A percentile compares a stretch with the other conserved stretches of the same genome.
Evolutionary conservation across 1,140 invertebrate genomes (phyloP).

Genomic region (Aphidius gifuensis): DNA sequence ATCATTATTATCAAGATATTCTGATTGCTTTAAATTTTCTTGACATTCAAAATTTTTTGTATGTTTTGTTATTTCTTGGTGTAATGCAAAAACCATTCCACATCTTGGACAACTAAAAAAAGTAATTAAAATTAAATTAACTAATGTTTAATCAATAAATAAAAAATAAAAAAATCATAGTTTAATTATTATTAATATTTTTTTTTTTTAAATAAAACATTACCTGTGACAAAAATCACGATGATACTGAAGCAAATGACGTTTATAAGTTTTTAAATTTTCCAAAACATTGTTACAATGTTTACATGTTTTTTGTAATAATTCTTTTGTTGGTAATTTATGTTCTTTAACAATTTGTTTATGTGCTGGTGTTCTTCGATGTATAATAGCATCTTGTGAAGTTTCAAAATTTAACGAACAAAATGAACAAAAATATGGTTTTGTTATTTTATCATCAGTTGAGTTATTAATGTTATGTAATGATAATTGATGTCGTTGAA

Average conservation of each 20-base stretch:
- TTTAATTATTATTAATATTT: not conserved
- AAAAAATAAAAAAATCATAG: not conserved
- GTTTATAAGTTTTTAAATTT: slow-evolving; percentile 61
- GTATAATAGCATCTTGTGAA: slow-evolving; percentile 62
- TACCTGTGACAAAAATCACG: slow-evolving; percentile 58
- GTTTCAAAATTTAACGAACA: slow-evolving; percentile 65
- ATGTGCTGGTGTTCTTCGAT: slow-evolving; percentile 64
- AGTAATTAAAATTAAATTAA: not conserved
- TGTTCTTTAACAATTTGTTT: slow-evolving; percentile 54
- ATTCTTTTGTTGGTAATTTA: slow-evolving; percentile 38
- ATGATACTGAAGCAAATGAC: slow-evolving; percentile 66
- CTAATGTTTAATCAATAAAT: not conserved
- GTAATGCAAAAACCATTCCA: slow-evolving; percentile 63
- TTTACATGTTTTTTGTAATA: slow-evolving; percentile 55
- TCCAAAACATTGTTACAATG: slow-evolving; percentile 58
- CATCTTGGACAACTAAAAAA: slow-evolving; percentile 65
- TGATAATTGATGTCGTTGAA: slow-evolving; percentile 62
- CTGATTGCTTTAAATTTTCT: slow-evolving; percentile 6
- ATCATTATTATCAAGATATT: slow-evolving; percentile 5
- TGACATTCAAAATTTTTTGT: slow-evolving; percentile 47
- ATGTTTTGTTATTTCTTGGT: slow-evolving; percentile 71
- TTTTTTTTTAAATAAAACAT: slow-evolving; percentile 7
- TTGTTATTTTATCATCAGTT: slow-evolving; percentile 44
- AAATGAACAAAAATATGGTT: slow-evolving; percentile 64
- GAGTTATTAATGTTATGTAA: slow-evolving; percentile 49